Conservation (phyloP, 2,113 vertebrate species). For the Siniperca chuatsi region DNA sequence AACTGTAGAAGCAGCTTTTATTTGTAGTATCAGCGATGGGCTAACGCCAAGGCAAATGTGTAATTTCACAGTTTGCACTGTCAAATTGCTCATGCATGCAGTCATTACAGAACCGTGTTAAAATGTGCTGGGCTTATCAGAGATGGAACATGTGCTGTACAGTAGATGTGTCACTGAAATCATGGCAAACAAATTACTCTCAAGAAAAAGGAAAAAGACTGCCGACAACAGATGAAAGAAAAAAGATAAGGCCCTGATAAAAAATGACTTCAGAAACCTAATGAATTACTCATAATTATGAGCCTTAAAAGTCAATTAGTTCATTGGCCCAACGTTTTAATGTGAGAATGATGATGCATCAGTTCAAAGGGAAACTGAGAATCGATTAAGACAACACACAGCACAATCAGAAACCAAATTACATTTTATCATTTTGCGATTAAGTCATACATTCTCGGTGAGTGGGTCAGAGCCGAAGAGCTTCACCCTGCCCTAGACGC, state of each 20-base stretch:
- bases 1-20: slow-evolving; percentile 38
- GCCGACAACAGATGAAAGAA: slow-evolving; percentile 16
- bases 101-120: slow-evolving; percentile 5
- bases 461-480: slow-evolving; percentile 32
- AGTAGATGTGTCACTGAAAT: neutral
- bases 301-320: slow-evolving; percentile 69
- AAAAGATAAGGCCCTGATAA: slow-evolving; percentile 36
- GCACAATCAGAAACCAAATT: slow-evolving; percentile 70
- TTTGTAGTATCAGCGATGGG: slow-evolving; percentile 21
- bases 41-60: slow-evolving; percentile 38
- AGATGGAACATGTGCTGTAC: slow-evolving; percentile 18
- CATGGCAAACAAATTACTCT: slow-evolving; percentile 24
- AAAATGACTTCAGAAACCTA: slow-evolving; percentile 46
- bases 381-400: slow-evolving; percentile 66
- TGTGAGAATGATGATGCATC: slow-evolving; percentile 55
- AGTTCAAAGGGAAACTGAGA: slow-evolving; percentile 52
- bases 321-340: slow-evolving; percentile 62
- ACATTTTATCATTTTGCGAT: slow-evolving; percentile 63
- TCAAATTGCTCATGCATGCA: slow-evolving; percentile 20
- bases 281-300: slow-evolving; percentile 68
- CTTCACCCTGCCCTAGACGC: slow-evolving; percentile 19
- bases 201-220: neutral
- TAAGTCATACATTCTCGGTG: slow-evolving; percentile 39
- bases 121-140: neutral
- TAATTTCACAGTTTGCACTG: slow-evolving; percentile 41